A percentile compares a stretch with the other conserved stretches of the same genome.
Conservation (phyloP, 1,140 invertebrate genomes). For the Armadillidium nasatum region DNA sequence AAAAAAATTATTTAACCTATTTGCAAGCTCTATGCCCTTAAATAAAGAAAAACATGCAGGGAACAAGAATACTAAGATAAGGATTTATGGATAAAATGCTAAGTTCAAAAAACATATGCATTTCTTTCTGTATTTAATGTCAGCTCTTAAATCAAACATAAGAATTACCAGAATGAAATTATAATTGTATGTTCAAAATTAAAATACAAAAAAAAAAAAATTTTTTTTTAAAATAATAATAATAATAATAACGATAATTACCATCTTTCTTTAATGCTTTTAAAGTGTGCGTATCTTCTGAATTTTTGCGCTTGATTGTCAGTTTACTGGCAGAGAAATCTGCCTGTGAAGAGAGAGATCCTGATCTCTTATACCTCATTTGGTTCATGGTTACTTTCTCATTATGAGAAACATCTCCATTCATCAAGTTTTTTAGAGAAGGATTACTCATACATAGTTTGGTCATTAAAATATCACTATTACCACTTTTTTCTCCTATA, state of each 20-base stretch:
- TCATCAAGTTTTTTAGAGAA: slow-evolving; percentile 24
- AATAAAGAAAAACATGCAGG: too few species aligned
- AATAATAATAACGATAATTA: slow-evolving; percentile 7
- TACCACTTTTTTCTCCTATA: slow-evolving; percentile 22
- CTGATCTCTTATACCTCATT: slow-evolving; percentile 27
- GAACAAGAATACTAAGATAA: too few species aligned
- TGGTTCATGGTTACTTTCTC: slow-evolving; percentile 34
- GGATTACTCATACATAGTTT: slow-evolving; percentile 22
- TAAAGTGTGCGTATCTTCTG: slow-evolving; percentile 34
- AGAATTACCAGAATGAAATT: too few species aligned
- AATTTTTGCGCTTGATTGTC: slow-evolving; percentile 44
- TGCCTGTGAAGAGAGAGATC: slow-evolving; percentile 20
- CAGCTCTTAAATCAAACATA: too few species aligned
- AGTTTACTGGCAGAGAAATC: slow-evolving; percentile 33
- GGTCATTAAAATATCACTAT: slow-evolving; percentile 23
- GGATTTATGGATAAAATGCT: too few species aligned
- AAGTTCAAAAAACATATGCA: too few species aligned
- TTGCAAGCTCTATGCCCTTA: too few species aligned
- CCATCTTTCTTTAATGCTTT: slow-evolving; percentile 38
- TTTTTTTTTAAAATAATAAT: slow-evolving; percentile 15
- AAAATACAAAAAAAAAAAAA: neutral
- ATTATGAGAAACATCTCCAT: slow-evolving; percentile 38
- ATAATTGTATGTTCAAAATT: too few species aligned
- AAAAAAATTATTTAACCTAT: too few species aligned
- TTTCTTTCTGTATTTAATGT: too few species aligned